Evolutionary conservation across 2,113 vertebrate species (phyloP), one percentile per base, ranked within the genome.

Genomic region (Microcebus tavaratra): DNA sequence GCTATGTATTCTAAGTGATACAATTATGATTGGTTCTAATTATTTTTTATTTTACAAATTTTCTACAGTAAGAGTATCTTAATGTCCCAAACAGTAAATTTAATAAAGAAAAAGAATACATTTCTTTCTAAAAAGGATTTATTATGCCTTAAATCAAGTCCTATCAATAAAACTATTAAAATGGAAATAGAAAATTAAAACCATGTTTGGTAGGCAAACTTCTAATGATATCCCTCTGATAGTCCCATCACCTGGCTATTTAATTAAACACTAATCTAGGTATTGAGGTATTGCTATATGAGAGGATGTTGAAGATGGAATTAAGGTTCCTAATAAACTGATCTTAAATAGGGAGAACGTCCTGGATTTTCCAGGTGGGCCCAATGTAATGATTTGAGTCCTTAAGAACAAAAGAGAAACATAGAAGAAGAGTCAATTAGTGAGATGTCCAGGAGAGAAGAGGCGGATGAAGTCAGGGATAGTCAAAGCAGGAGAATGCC

Each of bases 221-320:
- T 92, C 34, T 85, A 88, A 63, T 48, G 12, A 78, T 42, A 48
- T 68, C 15, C 34, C 29, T 55, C 7, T 12, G 67, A 61, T 25
- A 78, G 72, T 95, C 21, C n/a, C 4, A 63, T 83, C 50, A 82
- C 27, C 50, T 92, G 31, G 5, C 8, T 57, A 55, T 48, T 59
- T 70, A 92, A 89, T 93, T 93, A 91, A 96, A 57, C 8, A 42
- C 39, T 86, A 61, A 73, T 50, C 18, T 68, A 73, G 50, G 23
- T 36, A 50, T 42, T 79, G 5, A 73, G 50, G 23, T 36, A 36
- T 42, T 79, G 5, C 79, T 91, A n/a, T 79, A 42, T 79, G 70
- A 84, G 31, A 29, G 10, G 18, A 39, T 21, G 83, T 92, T 75
- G 39, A 80, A 11, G 23, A 63, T 73, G 14, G 57, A 85, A 59